Conservation (phyloP, 2,797 vertebrate genomes). For the Sebastes taczanowskii region DNA sequence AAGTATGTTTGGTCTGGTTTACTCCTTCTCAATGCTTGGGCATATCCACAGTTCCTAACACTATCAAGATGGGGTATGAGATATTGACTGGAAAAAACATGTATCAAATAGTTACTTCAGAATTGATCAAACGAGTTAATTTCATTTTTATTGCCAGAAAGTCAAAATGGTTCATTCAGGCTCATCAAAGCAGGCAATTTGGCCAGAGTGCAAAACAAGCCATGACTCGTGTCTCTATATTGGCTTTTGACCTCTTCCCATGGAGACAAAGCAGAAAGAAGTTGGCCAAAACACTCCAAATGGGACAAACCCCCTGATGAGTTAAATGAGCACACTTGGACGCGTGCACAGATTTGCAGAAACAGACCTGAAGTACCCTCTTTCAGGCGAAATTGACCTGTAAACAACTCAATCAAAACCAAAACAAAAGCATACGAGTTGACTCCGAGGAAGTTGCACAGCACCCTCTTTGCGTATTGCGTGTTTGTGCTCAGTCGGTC, state of each 20-base stretch:
- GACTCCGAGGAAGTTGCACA: neutral
- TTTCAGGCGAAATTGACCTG: slow-evolving; percentile 21
- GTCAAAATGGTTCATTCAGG: neutral
- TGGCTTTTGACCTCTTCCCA: slow-evolving; percentile 54
- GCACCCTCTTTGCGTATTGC: neutral
- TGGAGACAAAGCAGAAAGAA: slow-evolving; percentile 54
- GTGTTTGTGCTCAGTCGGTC: neutral
- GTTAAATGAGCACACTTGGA: slow-evolving; percentile 47
- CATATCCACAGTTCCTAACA: neutral
- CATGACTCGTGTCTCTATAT: slow-evolving; percentile 51
- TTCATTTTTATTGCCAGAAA: neutral
- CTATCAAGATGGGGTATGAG: neutral
- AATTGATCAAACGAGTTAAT: neutral
- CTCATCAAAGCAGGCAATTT: slow-evolving; percentile 26
- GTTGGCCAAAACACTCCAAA: slow-evolving; percentile 62
- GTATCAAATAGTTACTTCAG: neutral
- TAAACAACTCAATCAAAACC: slow-evolving; percentile 8
- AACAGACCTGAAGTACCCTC: slow-evolving; percentile 57
- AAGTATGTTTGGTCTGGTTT: neutral
- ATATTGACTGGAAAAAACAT: neutral
- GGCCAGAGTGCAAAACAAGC: slow-evolving; percentile 56
- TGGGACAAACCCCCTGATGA: slow-evolving; percentile 59
- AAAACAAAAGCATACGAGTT: neutral
- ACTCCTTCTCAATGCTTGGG: neutral
- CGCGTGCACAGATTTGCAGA: slow-evolving; percentile 23